Evolutionary conservation across 2,888 invertebrate genomes (phyloP), one percentile per base, ranked within the genome.

Genomic region (Lycia hirtaria): DNA sequence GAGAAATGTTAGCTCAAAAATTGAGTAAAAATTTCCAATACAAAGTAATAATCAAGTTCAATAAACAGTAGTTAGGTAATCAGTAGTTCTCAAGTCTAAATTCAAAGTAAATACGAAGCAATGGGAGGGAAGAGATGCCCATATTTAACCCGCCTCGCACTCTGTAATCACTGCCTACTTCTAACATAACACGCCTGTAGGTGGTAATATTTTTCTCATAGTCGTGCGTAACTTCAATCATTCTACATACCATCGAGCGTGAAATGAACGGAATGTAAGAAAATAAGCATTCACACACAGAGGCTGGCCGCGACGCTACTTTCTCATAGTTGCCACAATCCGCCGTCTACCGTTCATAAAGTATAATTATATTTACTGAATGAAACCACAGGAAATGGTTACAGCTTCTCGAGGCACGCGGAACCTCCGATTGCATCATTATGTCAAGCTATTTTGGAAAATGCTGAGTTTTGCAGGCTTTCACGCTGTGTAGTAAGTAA

Each of bases 321-420:
- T 80, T 79, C 79, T 72, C 73, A 70, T 71, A 70, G 69, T 70
- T 65, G 67, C 67, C 59, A 62, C 45, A 63, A 65, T 62, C 63
- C 38, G 65, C 65, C 62, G 57, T 56, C 63, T 59, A 66, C 69
- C 72, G 73, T 77, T 71, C 75, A 73, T 75, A 75, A 74, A 73
- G 68, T 65, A 72, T 76, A 72, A 73, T 80, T 78, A 76, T 59
- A 61, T 78, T 77, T 78, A 73, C 64, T 73, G 75, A 75, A 73
- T 71, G 75, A 71, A 80, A 76, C 75, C 78, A 73, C 81, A 79
- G 81, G 80, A 80, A 81, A 78, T 76, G 51, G 47, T 28, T 30
- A 22, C 17, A 64, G 57, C 62, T 67, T 63, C 64, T 61, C 69
- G 62, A 63, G 62, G 67, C 67, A 73, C 72, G 70, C 69, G 57